Evolutionary conservation across 2,113 vertebrate species (phyloP).

Genomic region (Oncorhynchus gorbuscha): DNA sequence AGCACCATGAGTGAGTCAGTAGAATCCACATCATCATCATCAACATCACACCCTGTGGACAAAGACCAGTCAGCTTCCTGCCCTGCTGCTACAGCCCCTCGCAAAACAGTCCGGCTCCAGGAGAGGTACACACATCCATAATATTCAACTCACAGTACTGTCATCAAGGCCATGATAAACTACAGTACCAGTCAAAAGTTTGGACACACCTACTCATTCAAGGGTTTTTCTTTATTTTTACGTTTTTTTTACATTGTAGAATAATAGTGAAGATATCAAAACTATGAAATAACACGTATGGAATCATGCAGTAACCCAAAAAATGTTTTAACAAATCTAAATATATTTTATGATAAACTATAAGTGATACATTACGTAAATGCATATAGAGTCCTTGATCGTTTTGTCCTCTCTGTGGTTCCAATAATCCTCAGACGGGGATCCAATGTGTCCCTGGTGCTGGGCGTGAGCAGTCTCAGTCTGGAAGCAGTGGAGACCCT

Average conservation of each 20-base stretch:
- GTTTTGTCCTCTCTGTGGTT: neutral
- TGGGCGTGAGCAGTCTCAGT: conserved; percentile 81
- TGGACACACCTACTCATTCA: too few relatives aligned
- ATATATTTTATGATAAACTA: too few relatives aligned
- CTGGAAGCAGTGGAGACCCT: conserved; percentile 80
- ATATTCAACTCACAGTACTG: conserved; percentile 5
- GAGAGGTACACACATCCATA: conserved; percentile 74
- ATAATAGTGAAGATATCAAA: too few relatives aligned
- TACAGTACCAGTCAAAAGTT: too few relatives aligned
- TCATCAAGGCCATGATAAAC: neutral
- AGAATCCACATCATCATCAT: neutral
- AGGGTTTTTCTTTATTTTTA: too few relatives aligned
- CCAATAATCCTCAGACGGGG: conserved; percentile 74
- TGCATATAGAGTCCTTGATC: neutral
- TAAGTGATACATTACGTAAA: too few relatives aligned
- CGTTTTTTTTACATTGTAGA: too few relatives aligned
- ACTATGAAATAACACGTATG: too few relatives aligned
- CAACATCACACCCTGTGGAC: conserved; percentile 55
- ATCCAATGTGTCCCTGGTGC: conserved; percentile 82
- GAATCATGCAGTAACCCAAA: too few relatives aligned
- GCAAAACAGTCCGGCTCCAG: conserved; percentile 81
- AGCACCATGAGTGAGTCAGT: conserved; percentile 33
- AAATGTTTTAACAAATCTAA: too few relatives aligned
- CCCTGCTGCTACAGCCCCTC: conserved; percentile 69
- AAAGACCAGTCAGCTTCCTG: conserved; percentile 68